Percentiles rank a stretch among this genome's conserved stretches.
phyloP scores from a whole-genome alignment of 2,888 invertebrate species.

The Volucella bombylans region DNA sequence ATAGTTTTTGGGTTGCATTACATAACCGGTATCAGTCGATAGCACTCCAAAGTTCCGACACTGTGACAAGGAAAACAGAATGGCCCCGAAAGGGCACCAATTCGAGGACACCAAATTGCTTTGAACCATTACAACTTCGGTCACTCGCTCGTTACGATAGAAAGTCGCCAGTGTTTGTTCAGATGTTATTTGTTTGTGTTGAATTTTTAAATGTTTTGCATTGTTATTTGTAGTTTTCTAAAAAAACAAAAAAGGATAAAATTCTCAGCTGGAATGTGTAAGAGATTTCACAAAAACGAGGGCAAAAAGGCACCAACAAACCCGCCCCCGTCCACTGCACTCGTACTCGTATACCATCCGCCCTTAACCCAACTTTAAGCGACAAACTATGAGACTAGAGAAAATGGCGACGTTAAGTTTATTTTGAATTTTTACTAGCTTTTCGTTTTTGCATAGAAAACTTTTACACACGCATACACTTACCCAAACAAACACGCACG shows the following conservation, averaged over 20 bases:
- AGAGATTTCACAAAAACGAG: constrained; percentile 4
- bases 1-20: too few species aligned
- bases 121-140: too few species aligned
- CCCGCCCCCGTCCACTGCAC: neutral
- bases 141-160: constrained; percentile 22
- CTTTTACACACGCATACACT: constrained; percentile 14
- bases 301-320: neutral
- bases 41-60: too few species aligned
- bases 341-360: neutral
- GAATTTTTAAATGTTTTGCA: neutral
- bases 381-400: constrained; percentile 12
- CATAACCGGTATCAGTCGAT: too few species aligned
- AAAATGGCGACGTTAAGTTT: constrained; percentile 56
- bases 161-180: constrained; percentile 27
- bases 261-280: constrained; percentile 11
- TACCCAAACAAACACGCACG: constrained; percentile 3
- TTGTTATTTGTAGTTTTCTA: neutral
- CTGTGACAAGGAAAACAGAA: too few species aligned
- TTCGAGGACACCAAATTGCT: too few species aligned
- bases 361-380: constrained; percentile 11
- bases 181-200: constrained; percentile 27
- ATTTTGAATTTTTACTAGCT: constrained; percentile 42
- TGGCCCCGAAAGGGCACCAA: too few species aligned
- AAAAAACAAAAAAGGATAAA: constrained; percentile 16
- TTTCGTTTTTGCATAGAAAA: constrained; percentile 43